Base-by-base conservation (phyloP, 2,888 invertebrate genomes). In the Pelosia muscerda region DNA sequence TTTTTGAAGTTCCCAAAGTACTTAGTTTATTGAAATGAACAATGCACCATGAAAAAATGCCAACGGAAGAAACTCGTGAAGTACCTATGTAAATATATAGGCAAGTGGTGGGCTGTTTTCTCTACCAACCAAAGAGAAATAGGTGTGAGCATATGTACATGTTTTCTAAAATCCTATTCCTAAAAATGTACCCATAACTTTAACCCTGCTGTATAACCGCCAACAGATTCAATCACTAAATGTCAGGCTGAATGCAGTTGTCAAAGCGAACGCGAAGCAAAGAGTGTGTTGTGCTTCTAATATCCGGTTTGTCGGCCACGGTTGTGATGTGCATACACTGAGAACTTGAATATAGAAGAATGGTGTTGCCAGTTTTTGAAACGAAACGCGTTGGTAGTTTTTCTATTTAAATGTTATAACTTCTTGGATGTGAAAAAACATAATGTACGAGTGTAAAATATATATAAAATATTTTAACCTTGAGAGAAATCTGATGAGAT, bases 211-310 rank as follows among this genome's bases (percentile, higher is more conserved):
- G 26, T 49, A 22, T 57, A 58, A 26, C 11, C 58, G 65, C 67
- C 65, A 69, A 72, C 28, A 72, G 75, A 78, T 80, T 3, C 28
- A 75, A 81, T 78, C 78, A 55, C 4, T n/a, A 38, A 19, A 34
- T 31, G 66, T 59, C 64, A 68, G 5, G 26, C 19, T 73, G 72
- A 69, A 78, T 81, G 65, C 65, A n/a, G 57, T 55, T 78, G 78
- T 77, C 78, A 69, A 42, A 28, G 60, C 34, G 63, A 54, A 60
- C 34, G 61, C 62, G 68, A 23, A 60, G 78, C 72, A 73, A 78
- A 75, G 78, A 76, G 78, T 81, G 58, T 77, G 78, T 72, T 73
- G 69, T 72, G 81, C 66, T 73, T 72, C 76, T 73, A 79, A 79
- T 79, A 79, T 79, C 79, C 81, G 79, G 66, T 9, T 19, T 66